Evolutionary conservation across 2,888 invertebrate genomes (phyloP).

Genomic region (Protodeltote pygarga): DNA sequence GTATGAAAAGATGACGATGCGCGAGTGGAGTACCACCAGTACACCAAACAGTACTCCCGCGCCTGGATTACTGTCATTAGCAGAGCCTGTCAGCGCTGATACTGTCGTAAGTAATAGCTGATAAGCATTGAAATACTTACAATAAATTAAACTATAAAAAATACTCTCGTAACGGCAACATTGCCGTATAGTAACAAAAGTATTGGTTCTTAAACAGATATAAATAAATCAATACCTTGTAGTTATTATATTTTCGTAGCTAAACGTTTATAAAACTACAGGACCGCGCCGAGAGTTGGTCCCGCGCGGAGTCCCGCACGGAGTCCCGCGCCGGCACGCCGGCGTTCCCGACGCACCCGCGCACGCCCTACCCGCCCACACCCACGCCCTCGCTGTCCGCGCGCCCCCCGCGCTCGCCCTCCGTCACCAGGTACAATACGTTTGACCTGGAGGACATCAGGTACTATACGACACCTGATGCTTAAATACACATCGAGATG

Average conservation of each 20-base stretch:
- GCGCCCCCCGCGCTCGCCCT: constrained; percentile 94
- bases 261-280: constrained; percentile 1
- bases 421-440: constrained; percentile 75
- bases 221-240: not conserved
- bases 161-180: not conserved
- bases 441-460: constrained; percentile 41
- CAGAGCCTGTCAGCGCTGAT: constrained; percentile 71
- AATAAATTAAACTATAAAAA: not conserved
- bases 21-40: constrained; percentile 79
- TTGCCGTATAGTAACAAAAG: not conserved
- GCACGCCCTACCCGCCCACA: constrained; percentile 94
- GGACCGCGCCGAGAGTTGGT: constrained; percentile 90
- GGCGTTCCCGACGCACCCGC: constrained; percentile 96
- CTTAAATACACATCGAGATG: no score
- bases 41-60: constrained; percentile 72
- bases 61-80: constrained; percentile 81
- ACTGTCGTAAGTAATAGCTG: constrained; percentile 66
- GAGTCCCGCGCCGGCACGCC: constrained; percentile 95
- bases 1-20: constrained; percentile 85
- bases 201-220: not conserved
- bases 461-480: constrained; percentile 20
- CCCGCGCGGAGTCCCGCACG: constrained; percentile 74
- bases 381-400: constrained; percentile 89
- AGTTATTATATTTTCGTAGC: not conserved
- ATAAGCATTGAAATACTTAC: not conserved